Base-by-base conservation (phyloP, 92 coral and sea anemone species). In the Phenganax marumi region DNA sequence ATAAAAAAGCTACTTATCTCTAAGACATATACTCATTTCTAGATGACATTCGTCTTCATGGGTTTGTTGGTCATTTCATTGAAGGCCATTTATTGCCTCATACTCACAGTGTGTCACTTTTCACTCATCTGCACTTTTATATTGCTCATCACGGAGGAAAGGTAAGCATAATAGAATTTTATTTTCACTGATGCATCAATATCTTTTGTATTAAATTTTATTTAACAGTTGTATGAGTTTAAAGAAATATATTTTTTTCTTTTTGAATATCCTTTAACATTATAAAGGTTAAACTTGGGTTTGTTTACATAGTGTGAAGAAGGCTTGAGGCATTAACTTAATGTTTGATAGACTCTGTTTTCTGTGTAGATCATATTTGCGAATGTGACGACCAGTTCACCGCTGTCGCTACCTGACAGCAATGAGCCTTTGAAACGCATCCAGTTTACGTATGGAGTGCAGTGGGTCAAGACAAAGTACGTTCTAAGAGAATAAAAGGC, bases 41-140 rank as follows among this genome's bases (percentile, higher is more conserved):
- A 95, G 98, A 95, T 89, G 98, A 95, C 73, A 91, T 95, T 50
- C 98, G 97, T 70, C 12, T 95, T 33, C 97, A 97, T 48, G 98
- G 98, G 52, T 95, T 95, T 74, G 90, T 95, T 84, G 98, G 98
- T 33, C 97, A 92, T 39, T 81, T 95, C 10, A 97, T 88, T 58
- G 98, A 95, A 77, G 94, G 98, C 0, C 89, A 88, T 8, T 88
- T 95, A 55, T 79, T 95, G 75, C 98, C 98, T 8, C 98, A 95
- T 73, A 88, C 88, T 10, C 98, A 95, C 88, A 92, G 91, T 75
- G 89, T 93, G 55, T 92, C 70, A 39, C 68, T 95, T 50, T 95
- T 93, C 91, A 86, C 89, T 8, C 98, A 95, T 64, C 76, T 95
- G n/a, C 89, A 92, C 73, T 95, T 95, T 82, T 69, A 79, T 51